Evolutionary conservation across 2,113 vertebrate genomes (phyloP).

Genomic region (Proterorhinus semilunaris): DNA sequence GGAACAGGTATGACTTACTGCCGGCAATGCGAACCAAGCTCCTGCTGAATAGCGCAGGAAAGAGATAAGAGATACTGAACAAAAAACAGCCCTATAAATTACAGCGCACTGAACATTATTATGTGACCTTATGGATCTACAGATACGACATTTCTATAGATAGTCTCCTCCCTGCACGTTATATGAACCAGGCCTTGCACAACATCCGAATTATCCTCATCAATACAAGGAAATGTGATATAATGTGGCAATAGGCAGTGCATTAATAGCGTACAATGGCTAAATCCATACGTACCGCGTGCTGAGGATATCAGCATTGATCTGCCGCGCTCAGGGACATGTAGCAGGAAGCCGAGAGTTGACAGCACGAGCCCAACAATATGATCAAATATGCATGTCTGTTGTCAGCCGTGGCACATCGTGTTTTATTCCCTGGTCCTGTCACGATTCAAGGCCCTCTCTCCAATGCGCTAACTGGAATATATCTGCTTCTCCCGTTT

Average conservation of each 20-base stretch:
- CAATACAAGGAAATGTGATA: conserved; percentile 7
- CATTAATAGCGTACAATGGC: conserved; percentile 19
- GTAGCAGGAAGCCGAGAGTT: conserved; percentile 4
- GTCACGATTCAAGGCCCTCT: background rate
- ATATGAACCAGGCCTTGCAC: background rate
- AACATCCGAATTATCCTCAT: background rate
- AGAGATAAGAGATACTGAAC: too few species aligned
- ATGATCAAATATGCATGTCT: conserved; percentile 25
- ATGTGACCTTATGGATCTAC: background rate
- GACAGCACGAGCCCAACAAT: conserved; percentile 2
- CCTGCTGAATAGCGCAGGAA: too few species aligned
- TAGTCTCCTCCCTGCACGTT: background rate
- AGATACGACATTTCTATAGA: background rate
- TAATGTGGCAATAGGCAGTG: conserved; percentile 2
- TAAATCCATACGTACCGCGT: conserved; percentile 3
- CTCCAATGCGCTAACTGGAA: background rate
- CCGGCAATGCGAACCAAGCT: too few species aligned
- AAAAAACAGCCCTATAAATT: background rate
- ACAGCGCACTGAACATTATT: background rate
- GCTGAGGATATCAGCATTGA: conserved; percentile 8
- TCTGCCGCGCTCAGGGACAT: background rate
- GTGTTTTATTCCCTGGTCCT: background rate
- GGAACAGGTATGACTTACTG: too few species aligned
- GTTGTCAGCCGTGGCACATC: conserved; percentile 9
- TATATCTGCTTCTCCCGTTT: background rate